A percentile compares a stretch with the other conserved stretches of the same genome.
Conservation (phyloP, 2,113 vertebrate genomes). For the Ophthalmolycus amberensis region DNA sequence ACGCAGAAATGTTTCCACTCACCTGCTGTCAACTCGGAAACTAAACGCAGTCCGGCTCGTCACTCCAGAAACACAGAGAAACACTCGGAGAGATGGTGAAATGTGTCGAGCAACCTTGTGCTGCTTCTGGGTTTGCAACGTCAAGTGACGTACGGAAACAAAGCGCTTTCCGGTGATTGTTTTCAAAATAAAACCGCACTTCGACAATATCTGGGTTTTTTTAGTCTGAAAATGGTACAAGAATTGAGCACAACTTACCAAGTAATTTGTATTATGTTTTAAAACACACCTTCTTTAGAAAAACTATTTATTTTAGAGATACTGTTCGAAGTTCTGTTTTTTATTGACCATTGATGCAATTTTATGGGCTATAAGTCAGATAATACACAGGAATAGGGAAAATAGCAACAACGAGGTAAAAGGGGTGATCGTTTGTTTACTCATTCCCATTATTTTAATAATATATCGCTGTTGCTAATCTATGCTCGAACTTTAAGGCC, state of each 20-base stretch:
- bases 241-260: not conserved
- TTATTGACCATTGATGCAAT: too few relatives aligned
- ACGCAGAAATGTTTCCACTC: slow-evolving; percentile 13
- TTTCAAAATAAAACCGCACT: slow-evolving; percentile 49
- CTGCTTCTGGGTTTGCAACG: not conserved
- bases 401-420: too few relatives aligned
- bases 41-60: accelerated
- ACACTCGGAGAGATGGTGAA: not conserved
- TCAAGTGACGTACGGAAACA: not conserved
- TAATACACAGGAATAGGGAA: too few relatives aligned
- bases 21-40: slow-evolving; percentile 35
- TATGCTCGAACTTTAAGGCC: not conserved
- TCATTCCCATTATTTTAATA: not conserved
- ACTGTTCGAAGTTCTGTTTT: too few relatives aligned
- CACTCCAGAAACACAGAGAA: not conserved
- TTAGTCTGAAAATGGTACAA: not conserved
- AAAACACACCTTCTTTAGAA: not conserved
- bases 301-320: too few relatives aligned
- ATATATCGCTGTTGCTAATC: not conserved
- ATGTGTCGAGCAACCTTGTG: slow-evolving; percentile 4
- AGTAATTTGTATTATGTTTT: not conserved
- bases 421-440: not conserved
- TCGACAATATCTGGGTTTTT: too few relatives aligned
- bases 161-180: not conserved
- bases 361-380: too few relatives aligned